Base-by-base conservation (phyloP, 1,140 invertebrate species). In the Drosophila lacertosa region DNA sequence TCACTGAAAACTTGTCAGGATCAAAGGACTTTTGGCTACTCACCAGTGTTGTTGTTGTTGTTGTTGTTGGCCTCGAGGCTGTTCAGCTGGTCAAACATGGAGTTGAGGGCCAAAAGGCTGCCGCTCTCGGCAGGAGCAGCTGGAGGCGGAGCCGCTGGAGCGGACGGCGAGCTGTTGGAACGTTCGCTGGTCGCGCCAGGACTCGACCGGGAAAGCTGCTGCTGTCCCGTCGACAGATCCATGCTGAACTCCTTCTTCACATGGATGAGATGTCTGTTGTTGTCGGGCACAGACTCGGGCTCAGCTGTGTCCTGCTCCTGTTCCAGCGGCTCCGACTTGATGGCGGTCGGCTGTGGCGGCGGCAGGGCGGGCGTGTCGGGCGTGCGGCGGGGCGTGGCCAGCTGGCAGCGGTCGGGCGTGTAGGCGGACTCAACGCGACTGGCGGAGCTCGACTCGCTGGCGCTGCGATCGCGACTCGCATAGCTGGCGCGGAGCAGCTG, bases 361-460 rank as follows among this genome's bases (percentile, higher is more conserved):
- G 72, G n/a, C n/a, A 39, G 11, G 69, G 54, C 0, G 64, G 60
- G 62, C 9, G 65, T 76, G 60, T 96, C 95, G 0, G 95, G 95
- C 1, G 95, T 96, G n/a, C 94, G 93, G 68, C 95, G 93, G 3
- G 95, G 95, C 40, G 95, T 94, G 68, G 94, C 89, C 68, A 94
- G 93, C 65, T 93, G 94, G 15, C 93, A 83, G 55, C 93, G 83
- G 55, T 96, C 95, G 9, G 95, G 3, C 94, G 95, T 26, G 94
- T 96, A 82, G 95, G 93, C 26, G 94, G 94, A 71, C 22, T 96
- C 95, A 4, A 95, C 94, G 59, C 95, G 92, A n/a, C 95, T 95
- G 53, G 97, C 94, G 5, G 96, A 97, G 90, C 96, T 97, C 0
- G 96, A 96, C 79, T 97, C 96, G 77, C 96, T 97, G 9, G 96